phyloP scores from a whole-genome alignment of 2,797 vertebrate species.

The Molossus alvarezi region DNA sequence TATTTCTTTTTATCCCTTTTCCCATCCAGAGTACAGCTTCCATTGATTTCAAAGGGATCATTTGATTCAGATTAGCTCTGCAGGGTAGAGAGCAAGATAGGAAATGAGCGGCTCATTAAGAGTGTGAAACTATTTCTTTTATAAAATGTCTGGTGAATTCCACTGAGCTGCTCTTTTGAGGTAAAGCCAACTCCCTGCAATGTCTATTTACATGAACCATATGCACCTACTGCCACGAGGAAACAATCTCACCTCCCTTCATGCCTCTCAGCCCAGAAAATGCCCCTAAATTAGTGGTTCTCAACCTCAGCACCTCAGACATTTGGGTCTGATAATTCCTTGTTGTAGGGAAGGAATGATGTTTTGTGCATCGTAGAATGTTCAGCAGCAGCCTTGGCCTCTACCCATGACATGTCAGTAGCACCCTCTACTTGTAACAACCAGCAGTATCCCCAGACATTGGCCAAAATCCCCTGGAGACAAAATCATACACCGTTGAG shows the following conservation, averaged over 20 bases:
- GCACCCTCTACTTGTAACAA: neutral
- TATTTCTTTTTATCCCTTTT: slow-evolving; percentile 64
- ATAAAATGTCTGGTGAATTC: slow-evolving; percentile 39
- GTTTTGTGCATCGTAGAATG: neutral
- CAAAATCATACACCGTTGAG: neutral
- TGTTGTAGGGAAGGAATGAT: neutral
- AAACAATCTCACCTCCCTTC: neutral
- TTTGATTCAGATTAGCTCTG: slow-evolving; percentile 65
- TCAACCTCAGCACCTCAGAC: neutral
- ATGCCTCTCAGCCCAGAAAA: neutral
- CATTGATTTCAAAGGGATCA: slow-evolving; percentile 69
- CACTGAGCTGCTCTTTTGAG: slow-evolving; percentile 44
- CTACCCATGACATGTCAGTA: neutral
- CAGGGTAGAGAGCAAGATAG: slow-evolving; percentile 17
- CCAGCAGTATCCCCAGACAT: neutral
- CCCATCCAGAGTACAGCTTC: slow-evolving; percentile 6
- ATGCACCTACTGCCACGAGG: neutral
- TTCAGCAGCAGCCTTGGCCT: neutral
- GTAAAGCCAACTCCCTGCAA: neutral
- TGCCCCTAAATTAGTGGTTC: neutral
- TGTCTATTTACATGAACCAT: neutral
- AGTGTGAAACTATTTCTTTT: slow-evolving; percentile 41
- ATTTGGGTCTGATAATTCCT: neutral
- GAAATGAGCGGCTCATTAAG: slow-evolving; percentile 62
- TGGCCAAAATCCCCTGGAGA: neutral